Evolutionary conservation across 1,140 invertebrate genomes (phyloP).

Genomic region (Drosophila jambulina): DNA sequence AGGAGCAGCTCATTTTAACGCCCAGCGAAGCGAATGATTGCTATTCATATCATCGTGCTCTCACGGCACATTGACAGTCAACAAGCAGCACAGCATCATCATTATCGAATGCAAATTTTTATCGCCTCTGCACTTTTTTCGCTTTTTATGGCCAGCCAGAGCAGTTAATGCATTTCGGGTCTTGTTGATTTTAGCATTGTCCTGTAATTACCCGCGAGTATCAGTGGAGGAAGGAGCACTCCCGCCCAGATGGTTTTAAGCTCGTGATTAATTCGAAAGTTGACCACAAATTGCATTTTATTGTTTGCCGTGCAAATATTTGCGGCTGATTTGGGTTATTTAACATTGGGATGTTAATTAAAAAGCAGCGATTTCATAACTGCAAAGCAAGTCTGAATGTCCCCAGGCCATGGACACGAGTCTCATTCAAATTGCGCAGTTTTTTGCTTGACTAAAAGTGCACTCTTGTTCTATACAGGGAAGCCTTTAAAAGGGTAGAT

Average conservation of each 20-base stretch:
- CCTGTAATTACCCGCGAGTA: slow-evolving; percentile 19
- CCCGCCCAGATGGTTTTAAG: slow-evolving; percentile 8
- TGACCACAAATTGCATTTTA: slow-evolving; percentile 35
- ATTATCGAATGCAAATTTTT: slow-evolving; percentile 81
- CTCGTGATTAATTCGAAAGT: slow-evolving; percentile 4
- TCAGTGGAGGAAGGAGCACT: slow-evolving; percentile 4
- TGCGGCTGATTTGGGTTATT: slow-evolving; percentile 34
- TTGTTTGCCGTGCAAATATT: slow-evolving; percentile 44
- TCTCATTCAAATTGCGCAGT: slow-evolving; percentile 9
- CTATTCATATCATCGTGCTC: slow-evolving; percentile 65
- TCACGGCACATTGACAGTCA: slow-evolving; percentile 55
- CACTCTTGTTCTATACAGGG: background rate
- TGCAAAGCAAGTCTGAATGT: slow-evolving; percentile 27
- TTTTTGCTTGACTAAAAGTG: slow-evolving; percentile 23
- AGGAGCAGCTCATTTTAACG: slow-evolving; percentile 68
- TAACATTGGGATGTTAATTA: slow-evolving; percentile 48
- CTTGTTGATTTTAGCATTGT: slow-evolving; percentile 41
- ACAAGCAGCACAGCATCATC: slow-evolving; percentile 60
- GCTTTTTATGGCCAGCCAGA: background rate
- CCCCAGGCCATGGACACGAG: slow-evolving; percentile 7
- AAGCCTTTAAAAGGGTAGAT: background rate
- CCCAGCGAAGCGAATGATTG: slow-evolving; percentile 77
- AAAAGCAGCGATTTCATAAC: slow-evolving; percentile 47
- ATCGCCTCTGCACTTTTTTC: slow-evolving; percentile 34
- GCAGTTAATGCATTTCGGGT: slow-evolving; percentile 38